Evolutionary conservation across 2,113 vertebrate genomes (phyloP).

Genomic region (Amblyornis subalaris): DNA sequence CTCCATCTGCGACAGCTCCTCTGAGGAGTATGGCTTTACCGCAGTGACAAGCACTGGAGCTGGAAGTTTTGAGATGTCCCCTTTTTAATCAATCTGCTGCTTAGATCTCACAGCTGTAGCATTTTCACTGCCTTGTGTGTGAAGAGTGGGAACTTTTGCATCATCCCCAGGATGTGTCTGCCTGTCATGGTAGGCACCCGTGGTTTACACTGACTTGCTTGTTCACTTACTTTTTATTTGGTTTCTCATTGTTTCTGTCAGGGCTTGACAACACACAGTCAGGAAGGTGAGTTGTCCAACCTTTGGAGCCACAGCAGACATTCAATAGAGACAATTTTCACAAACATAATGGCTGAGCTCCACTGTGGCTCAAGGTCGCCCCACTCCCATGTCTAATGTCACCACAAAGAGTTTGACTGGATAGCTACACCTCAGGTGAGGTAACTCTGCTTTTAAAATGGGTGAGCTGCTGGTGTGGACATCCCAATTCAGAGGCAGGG

Average conservation of each 20-base stretch:
- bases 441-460: neutral
- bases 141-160: neutral
- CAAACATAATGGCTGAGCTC: neutral
- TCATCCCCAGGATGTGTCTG: neutral
- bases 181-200: neutral
- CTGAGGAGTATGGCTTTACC: neutral
- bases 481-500: neutral
- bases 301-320: neutral
- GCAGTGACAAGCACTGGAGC: neutral
- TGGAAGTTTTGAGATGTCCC: neutral
- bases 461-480: neutral
- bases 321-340: neutral
- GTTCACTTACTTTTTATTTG: neutral
- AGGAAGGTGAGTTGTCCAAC: neutral
- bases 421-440: neutral
- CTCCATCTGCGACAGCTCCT: rapidly evolving
- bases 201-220: neutral
- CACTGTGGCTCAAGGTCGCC: neutral
- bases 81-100: neutral
- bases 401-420: neutral
- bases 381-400: neutral
- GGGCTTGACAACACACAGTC: neutral
- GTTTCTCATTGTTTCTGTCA: neutral
- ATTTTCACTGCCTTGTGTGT: neutral
- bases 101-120: neutral